Conservation (phyloP, 2,888 invertebrate genomes). For the Amiota communis region DNA sequence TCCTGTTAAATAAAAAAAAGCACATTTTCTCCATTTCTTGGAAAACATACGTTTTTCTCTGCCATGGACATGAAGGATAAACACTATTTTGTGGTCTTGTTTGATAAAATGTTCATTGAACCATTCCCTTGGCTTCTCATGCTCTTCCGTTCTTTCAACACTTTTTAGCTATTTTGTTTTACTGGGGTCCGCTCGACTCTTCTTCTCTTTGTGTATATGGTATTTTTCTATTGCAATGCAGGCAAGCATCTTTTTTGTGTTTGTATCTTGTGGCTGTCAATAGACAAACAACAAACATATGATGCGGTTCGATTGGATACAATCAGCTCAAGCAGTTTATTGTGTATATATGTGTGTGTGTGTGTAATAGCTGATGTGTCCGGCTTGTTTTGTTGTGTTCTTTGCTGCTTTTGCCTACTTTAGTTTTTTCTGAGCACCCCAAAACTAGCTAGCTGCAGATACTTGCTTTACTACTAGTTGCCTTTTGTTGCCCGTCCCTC, state of each 20-base stretch:
- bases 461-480: too few species aligned
- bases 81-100: constrained; percentile 16
- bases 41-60: too few species aligned
- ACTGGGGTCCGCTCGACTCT: neutral
- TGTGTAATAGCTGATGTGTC: constrained; percentile 5
- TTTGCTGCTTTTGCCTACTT: neutral
- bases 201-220: neutral
- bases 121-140: neutral
- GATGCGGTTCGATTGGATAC: neutral
- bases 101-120: neutral
- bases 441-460: neutral
- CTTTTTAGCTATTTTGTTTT: constrained; percentile 5
- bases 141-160: neutral
- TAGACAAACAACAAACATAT: constrained; percentile 22
- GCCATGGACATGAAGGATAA: neutral
- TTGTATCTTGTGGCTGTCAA: constrained; percentile 27
- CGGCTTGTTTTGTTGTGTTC: neutral
- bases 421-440: neutral
- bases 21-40: too few species aligned
- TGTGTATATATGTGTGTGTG: too few species aligned
- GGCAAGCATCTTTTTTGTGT: neutral
- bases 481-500: too few species aligned
- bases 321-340: neutral
- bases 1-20: neutral
- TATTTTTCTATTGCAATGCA: neutral